Evolutionary conservation across 2,113 vertebrate genomes (phyloP).

Genomic region (Xyrauchen texanus): DNA sequence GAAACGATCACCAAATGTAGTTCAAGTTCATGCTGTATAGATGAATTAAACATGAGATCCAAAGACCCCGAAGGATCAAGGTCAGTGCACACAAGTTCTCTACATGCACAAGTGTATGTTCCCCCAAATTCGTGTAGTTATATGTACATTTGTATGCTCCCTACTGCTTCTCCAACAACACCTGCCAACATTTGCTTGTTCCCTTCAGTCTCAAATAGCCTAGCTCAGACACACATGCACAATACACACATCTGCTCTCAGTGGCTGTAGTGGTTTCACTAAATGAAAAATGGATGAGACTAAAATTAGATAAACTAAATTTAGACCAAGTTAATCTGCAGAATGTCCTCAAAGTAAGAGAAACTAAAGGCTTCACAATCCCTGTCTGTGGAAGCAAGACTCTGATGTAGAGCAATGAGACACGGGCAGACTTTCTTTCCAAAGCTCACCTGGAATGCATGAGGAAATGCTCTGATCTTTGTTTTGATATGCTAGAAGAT

Average conservation of each 20-base stretch:
- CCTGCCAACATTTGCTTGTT: neutral
- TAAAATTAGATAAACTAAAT: conserved; percentile 60
- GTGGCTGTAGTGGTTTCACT: conserved; percentile 55
- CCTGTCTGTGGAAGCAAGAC: conserved; percentile 38
- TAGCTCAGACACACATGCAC: neutral
- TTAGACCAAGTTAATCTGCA: conserved; percentile 51
- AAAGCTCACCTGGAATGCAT: conserved; percentile 19
- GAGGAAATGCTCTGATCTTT: neutral
- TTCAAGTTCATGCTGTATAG: conserved; percentile 28
- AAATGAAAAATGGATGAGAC: conserved; percentile 61
- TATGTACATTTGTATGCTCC: conserved; percentile 1
- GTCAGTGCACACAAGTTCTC: neutral
- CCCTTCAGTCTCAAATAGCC: neutral
- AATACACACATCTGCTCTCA: conserved; percentile 26
- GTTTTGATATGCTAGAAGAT: conserved; percentile 4
- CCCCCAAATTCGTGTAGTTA: neutral
- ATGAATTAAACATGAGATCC: conserved; percentile 50
- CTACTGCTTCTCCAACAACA: neutral
- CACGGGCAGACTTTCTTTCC: neutral
- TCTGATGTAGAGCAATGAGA: conserved; percentile 30
- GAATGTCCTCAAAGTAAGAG: conserved; percentile 52
- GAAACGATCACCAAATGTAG: conserved; percentile 45
- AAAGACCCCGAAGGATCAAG: conserved; percentile 27
- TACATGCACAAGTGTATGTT: neutral
- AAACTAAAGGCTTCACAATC: conserved; percentile 52